phyloP scores from a whole-genome alignment of 2,888 invertebrate species.

The Bombyx huttoni region DNA sequence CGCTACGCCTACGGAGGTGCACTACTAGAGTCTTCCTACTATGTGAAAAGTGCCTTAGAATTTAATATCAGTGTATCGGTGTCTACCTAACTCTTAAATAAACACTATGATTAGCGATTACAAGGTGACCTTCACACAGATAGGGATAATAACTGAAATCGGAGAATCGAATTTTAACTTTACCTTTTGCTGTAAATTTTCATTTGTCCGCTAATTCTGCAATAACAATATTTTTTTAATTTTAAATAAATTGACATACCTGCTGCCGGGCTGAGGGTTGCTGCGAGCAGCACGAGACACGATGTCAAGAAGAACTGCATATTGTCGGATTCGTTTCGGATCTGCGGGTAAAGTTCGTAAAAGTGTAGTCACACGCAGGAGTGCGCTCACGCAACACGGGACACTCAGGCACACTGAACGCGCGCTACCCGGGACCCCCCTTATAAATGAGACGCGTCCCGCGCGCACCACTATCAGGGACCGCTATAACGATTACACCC shows the following conservation, averaged over 20 bases:
- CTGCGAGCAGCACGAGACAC: constrained; percentile 67
- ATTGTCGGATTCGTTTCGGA: constrained; percentile 26
- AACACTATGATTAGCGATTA: too few species aligned
- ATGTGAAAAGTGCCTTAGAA: background rate
- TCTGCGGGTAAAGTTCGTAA: constrained; percentile 24
- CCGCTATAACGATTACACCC: constrained; percentile 26
- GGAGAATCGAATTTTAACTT: background rate
- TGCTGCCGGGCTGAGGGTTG: constrained; percentile 64
- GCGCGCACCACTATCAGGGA: constrained; percentile 45
- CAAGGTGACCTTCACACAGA: background rate
- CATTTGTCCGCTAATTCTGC: background rate
- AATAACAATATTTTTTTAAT: background rate
- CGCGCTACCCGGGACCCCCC: constrained; percentile 65
- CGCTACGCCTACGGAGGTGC: constrained; percentile 11
- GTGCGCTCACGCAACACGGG: constrained; percentile 63
- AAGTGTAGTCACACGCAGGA: constrained; percentile 37
- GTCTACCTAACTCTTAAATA: too few species aligned
- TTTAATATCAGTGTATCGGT: background rate
- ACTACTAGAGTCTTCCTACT: background rate
- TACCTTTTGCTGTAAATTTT: background rate
- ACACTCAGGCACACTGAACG: constrained; percentile 68
- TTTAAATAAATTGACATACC: constrained; percentile 45
- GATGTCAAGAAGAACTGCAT: constrained; percentile 69
- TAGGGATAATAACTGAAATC: background rate
- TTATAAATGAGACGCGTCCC: constrained; percentile 67